Percentiles rank a stretch among this genome's conserved stretches.
phyloP scores from a whole-genome alignment of 2,797 vertebrate genomes.

The Centropyge bicolor region DNA sequence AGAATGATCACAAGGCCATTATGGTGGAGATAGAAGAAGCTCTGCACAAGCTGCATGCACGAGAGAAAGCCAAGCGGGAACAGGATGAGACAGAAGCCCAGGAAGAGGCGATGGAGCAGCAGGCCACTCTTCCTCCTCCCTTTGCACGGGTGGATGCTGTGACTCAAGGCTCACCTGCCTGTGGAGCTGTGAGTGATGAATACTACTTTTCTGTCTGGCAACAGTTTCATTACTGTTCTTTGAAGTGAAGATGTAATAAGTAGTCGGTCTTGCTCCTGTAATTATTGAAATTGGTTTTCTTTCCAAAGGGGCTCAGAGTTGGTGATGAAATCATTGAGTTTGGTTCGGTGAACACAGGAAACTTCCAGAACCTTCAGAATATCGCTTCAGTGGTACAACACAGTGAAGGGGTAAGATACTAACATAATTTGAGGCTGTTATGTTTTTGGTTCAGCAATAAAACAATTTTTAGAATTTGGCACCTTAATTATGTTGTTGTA shows the following conservation, averaged over 20 bases:
- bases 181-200: constrained; percentile 85
- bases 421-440: background rate
- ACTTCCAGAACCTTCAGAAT: constrained; percentile 95
- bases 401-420: constrained; percentile 92
- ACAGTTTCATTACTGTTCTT: background rate
- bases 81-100: constrained; percentile 84
- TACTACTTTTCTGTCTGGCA: background rate
- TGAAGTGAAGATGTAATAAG: background rate
- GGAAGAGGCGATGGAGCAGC: constrained; percentile 80
- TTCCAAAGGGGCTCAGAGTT: constrained; percentile 89
- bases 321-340: constrained; percentile 95
- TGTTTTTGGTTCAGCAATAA: background rate
- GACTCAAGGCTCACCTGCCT: constrained; percentile 91
- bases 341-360: constrained; percentile 92
- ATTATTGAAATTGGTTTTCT: constrained; percentile 14
- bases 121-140: constrained; percentile 72
- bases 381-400: constrained; percentile 94
- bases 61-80: constrained; percentile 89
- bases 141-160: constrained; percentile 92
- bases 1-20: constrained; percentile 96
- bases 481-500: background rate
- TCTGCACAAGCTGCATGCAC: constrained; percentile 92
- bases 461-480: background rate
- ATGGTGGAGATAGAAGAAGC: constrained; percentile 96
- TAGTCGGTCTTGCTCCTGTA: background rate